Conservation (phyloP, 2,113 vertebrate genomes). For the Mastomys natalensis region DNA sequence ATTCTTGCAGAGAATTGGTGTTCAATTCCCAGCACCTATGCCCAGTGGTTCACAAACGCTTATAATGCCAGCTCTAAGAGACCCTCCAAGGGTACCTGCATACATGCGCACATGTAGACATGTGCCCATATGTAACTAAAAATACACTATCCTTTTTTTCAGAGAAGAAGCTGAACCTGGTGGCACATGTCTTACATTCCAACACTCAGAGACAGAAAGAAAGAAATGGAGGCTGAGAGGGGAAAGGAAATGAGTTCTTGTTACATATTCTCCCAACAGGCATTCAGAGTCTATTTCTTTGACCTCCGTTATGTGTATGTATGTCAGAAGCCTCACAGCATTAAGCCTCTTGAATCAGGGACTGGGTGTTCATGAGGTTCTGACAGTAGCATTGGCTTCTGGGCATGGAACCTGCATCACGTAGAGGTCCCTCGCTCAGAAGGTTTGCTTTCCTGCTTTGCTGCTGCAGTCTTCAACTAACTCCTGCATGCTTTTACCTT, state of each 20-base stretch:
- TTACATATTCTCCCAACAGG: accelerated
- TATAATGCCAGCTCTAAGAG: neutral
- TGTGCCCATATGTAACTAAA: too few relatives aligned
- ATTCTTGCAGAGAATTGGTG: neutral
- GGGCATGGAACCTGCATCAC: neutral
- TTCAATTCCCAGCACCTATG: neutral
- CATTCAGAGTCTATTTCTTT: neutral
- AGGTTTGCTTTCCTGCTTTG: neutral
- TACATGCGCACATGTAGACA: neutral
- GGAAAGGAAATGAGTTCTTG: neutral
- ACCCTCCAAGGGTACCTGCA: neutral
- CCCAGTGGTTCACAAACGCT: neutral
- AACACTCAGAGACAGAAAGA: neutral
- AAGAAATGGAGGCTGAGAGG: neutral
- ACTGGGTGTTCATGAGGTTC: neutral
- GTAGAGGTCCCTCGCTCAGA: neutral
- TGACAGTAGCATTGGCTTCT: neutral
- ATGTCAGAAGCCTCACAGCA: neutral
- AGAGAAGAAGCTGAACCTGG: neutral
- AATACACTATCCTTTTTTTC: neutral
- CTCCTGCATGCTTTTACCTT: neutral
- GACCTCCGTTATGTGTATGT: neutral
- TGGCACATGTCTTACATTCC: neutral
- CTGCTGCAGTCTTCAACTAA: neutral
- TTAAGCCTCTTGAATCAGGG: too few relatives aligned